Percentiles rank a stretch among this genome's conserved stretches.
Conservation (phyloP, 1,140 invertebrate genomes). For the Drosophila pandora region DNA sequence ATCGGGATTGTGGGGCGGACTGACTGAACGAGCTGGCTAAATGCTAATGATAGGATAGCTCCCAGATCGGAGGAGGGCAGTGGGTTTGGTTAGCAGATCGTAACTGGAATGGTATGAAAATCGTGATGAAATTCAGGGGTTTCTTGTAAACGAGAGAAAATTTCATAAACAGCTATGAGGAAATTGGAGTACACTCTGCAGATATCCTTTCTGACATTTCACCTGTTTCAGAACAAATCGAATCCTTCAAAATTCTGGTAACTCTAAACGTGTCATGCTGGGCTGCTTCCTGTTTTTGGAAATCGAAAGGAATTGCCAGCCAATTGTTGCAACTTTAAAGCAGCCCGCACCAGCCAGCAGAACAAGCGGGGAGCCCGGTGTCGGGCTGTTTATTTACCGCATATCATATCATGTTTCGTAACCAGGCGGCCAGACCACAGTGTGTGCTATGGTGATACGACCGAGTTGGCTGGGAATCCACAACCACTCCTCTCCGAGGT, state of each 20-base stretch:
- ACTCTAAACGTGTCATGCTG: conserved; percentile 27
- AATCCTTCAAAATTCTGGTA: conserved; percentile 5
- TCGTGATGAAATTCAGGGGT: conserved; percentile 8
- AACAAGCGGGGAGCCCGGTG: conserved; percentile 1
- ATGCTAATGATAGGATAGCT: conserved; percentile 43
- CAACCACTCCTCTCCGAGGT: not conserved
- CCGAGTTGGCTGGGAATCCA: too few relatives aligned
- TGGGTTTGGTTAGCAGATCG: conserved; percentile 34
- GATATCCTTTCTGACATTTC: too few relatives aligned
- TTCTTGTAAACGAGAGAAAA: conserved; percentile 4
- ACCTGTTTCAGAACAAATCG: not conserved
- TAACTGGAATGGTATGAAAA: conserved; percentile 16
- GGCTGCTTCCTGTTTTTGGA: conserved; percentile 17
- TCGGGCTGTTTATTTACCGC: conserved; percentile 41
- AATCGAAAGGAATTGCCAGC: conserved; percentile 7
- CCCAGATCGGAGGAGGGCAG: conserved; percentile 2
- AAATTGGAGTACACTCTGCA: conserved; percentile 14
- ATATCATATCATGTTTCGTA: conserved; percentile 41
- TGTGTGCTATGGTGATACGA: conserved; percentile 28
- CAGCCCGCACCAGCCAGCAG: not conserved
- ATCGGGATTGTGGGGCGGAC: conserved; percentile 26
- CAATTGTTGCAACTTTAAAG: conserved; percentile 29
- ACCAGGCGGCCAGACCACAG: conserved; percentile 29
- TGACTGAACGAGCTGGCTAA: conserved; percentile 35
- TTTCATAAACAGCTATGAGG: not conserved